Conservation (phyloP, 2,888 invertebrate species). For the Prosopocoilus inquinatus region DNA sequence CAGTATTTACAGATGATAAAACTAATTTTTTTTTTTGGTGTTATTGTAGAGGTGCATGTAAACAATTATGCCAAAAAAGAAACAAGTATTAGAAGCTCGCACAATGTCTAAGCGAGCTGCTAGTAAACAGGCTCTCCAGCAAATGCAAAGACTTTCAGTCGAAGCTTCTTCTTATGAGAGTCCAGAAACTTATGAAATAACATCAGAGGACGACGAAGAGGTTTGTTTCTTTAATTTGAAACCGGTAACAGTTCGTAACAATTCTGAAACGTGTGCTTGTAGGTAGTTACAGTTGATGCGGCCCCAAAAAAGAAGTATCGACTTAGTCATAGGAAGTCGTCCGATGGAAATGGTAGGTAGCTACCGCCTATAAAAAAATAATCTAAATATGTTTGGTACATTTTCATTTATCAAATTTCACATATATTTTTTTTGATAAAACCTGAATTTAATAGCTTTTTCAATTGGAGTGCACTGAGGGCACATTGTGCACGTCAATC, state of each 20-base stretch:
- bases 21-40: not conserved
- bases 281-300: slow-evolving; percentile 36
- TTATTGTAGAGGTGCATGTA: not conserved
- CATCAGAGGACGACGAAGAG: slow-evolving; percentile 46
- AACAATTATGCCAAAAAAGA: slow-evolving; percentile 37
- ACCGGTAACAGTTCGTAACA: not conserved
- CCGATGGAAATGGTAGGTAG: slow-evolving; percentile 42
- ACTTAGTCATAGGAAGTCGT: slow-evolving; percentile 43
- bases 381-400: no score
- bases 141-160: slow-evolving; percentile 44
- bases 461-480: no score
- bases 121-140: slow-evolving; percentile 47
- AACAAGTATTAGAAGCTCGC: slow-evolving; percentile 26
- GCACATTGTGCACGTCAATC: no score
- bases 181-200: slow-evolving; percentile 52
- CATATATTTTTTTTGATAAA: no score
- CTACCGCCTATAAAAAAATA: no score
- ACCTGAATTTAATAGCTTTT: no score
- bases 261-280: slow-evolving; percentile 13
- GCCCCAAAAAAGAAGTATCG: slow-evolving; percentile 47
- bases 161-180: slow-evolving; percentile 48
- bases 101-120: slow-evolving; percentile 42
- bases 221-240: slow-evolving; percentile 7
- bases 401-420: no score
- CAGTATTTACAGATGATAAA: not conserved